These are phyloP conservation scores for Heterotilapia buettikoferi DNA, from an alignment of 2,113 vertebrate genomes.

Conservation along the genomic window DNA sequence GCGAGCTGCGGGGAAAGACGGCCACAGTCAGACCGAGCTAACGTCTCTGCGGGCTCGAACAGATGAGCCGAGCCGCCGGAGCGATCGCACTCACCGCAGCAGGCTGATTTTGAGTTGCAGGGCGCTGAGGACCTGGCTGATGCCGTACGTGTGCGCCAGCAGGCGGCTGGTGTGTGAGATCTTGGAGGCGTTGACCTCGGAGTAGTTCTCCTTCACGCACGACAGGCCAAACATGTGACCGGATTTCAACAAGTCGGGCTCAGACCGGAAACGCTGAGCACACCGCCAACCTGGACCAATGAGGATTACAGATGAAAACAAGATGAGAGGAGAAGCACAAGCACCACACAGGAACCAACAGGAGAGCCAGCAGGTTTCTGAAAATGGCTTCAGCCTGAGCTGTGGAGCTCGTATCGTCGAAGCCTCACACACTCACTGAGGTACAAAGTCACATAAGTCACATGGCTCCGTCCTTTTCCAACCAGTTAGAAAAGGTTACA, in stretches of 20 bases:
- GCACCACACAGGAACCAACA: neutral
- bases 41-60: rapidly evolving
- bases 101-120: slow-evolving; percentile 95
- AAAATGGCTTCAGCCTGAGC: neutral
- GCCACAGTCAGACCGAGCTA: neutral
- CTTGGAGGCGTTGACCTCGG: slow-evolving; percentile 88
- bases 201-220: slow-evolving; percentile 92
- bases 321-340: neutral
- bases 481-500: neutral
- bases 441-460: neutral
- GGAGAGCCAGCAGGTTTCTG: neutral
- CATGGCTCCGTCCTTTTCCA: neutral
- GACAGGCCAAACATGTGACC: slow-evolving; percentile 93
- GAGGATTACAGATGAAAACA: neutral
- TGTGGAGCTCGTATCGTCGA: neutral
- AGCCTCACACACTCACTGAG: neutral
- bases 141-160: slow-evolving; percentile 83
- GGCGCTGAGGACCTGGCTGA: slow-evolving; percentile 86
- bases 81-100: slow-evolving; percentile 78
- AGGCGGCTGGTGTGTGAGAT: slow-evolving; percentile 88
- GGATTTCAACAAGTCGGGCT: slow-evolving; percentile 86
- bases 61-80: rapidly evolving
- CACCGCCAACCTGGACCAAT: slow-evolving; percentile 78
- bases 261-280: slow-evolving; percentile 85
- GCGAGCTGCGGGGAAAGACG: slow-evolving; percentile 70